These are phyloP conservation scores for Pedetes capensis DNA, from an alignment of 2,113 vertebrate species.

Conservation along the genomic window DNA sequence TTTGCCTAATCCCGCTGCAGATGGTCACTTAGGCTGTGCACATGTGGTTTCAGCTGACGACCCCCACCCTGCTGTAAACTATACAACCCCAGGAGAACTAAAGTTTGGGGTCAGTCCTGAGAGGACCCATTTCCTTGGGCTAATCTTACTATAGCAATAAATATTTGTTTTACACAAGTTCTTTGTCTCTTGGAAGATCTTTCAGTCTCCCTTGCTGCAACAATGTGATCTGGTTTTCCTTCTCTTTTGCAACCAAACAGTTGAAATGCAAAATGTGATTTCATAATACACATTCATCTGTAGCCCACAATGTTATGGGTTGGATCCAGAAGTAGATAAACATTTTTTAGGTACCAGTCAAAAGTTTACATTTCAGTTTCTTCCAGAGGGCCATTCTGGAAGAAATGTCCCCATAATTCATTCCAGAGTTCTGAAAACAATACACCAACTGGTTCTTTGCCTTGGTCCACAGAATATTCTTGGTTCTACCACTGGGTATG, in stretches of 20 bases:
- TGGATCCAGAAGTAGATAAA: slow-evolving; percentile 70
- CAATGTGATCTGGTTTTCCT: background rate
- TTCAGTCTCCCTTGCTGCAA: too few species aligned
- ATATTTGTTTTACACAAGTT: too few species aligned
- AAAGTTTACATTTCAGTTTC: slow-evolving; percentile 77
- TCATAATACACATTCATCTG: slow-evolving; percentile 51
- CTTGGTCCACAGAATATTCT: background rate
- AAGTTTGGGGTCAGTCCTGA: too few species aligned
- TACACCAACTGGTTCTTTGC: background rate
- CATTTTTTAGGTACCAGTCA: slow-evolving; percentile 78
- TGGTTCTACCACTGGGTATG: background rate
- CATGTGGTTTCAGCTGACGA: too few species aligned
- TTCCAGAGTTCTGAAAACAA: slow-evolving; percentile 66
- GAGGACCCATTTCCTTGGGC: too few species aligned
- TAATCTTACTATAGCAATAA: too few species aligned
- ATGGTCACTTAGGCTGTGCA: too few species aligned
- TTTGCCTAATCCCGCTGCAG: too few species aligned
- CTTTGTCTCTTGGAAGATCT: too few species aligned
- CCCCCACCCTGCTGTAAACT: too few species aligned
- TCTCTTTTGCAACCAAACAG: background rate
- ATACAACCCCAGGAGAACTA: too few species aligned
- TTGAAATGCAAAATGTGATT: background rate
- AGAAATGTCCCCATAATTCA: slow-evolving; percentile 76
- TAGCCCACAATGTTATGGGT: slow-evolving; percentile 57
- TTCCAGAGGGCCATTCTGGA: slow-evolving; percentile 69